A percentile compares a stretch with the other conserved stretches of the same genome.
phyloP scores from a whole-genome alignment of 2,888 invertebrate genomes.

The Nysson spinosus region DNA sequence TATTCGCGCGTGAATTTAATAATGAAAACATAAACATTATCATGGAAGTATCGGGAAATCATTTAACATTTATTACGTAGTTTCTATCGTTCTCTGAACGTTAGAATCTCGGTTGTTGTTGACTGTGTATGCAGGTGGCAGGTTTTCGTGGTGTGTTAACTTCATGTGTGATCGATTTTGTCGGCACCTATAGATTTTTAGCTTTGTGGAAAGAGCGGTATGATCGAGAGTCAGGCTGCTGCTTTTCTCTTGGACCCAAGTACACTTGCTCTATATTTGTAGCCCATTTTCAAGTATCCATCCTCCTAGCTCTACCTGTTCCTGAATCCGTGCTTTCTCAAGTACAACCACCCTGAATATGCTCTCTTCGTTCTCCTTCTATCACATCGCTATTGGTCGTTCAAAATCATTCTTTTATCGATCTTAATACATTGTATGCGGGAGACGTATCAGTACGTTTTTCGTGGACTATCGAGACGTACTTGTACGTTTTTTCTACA shows the following conservation, averaged over 20 bases:
- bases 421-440: too few relatives aligned
- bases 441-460: too few relatives aligned
- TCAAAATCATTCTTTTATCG: background rate
- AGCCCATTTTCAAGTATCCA: constrained; percentile 30
- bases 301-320: constrained; percentile 19
- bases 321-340: constrained; percentile 17
- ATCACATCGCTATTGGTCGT: constrained; percentile 15
- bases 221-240: constrained; percentile 27
- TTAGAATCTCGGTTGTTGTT: constrained; percentile 15
- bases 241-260: constrained; percentile 39
- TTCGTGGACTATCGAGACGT: too few relatives aligned
- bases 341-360: constrained; percentile 12
- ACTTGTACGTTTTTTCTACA: too few relatives aligned
- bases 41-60: too few relatives aligned
- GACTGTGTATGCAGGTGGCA: constrained; percentile 10
- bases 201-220: constrained; percentile 32
- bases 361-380: background rate
- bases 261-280: constrained; percentile 48
- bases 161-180: constrained; percentile 37
- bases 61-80: too few relatives aligned
- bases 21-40: too few relatives aligned
- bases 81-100: too few relatives aligned
- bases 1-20: too few relatives aligned
- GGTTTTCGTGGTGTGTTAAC: constrained; percentile 3
- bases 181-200: constrained; percentile 32